Evolutionary conservation across 2,888 invertebrate genomes (phyloP), one percentile per base, ranked within the genome.

Genomic region (Mesoligia furuncula): DNA sequence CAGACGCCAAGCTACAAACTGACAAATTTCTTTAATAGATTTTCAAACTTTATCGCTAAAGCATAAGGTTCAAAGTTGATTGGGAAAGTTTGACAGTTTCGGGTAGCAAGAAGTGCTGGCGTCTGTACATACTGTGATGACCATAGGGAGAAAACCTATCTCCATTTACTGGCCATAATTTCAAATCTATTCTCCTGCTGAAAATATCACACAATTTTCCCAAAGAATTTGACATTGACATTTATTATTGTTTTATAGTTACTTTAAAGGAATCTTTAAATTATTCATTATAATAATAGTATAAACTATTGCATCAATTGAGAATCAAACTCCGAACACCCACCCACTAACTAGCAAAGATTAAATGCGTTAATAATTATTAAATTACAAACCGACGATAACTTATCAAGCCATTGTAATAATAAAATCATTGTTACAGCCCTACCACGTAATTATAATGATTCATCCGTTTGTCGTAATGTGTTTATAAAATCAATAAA

Each of bases 401-500:
- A 42, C 57, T 59, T 75, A 85, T 81, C 76, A 59, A 45, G 1
- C 11, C 1, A 15, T 48, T 51, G 27, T 73, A 71, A 48, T 61
- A 72, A 75, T 36, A 64, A 39, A 31, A 51, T 59, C 31, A 81
- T 61, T 66, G 57, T 39, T 36, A 31, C 27, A 51, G 48, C 39
- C 59, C 31, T 20, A 51, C 39, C 66, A 66, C 61, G 70, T 75
- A 71, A 72, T 71, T 27, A 17, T 51, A 86, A 86, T 78, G 79
- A 83, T 11, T 84, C 73, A 74, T 36, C 1, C 11, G 31, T 72
- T 45, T 54, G 39, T 51, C 15, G 31, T 85, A 71, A 73, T 77
- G 70, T 65, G 57, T 71, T 83, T 45, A 65, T 71, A 24, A 72
- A 73, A 77, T 74, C 66, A 86, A 83, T 83, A 51, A 86, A 74